These are phyloP conservation scores for Chalcis sispes DNA, from an alignment of 2,888 invertebrate species.

Conservation along the genomic window DNA sequence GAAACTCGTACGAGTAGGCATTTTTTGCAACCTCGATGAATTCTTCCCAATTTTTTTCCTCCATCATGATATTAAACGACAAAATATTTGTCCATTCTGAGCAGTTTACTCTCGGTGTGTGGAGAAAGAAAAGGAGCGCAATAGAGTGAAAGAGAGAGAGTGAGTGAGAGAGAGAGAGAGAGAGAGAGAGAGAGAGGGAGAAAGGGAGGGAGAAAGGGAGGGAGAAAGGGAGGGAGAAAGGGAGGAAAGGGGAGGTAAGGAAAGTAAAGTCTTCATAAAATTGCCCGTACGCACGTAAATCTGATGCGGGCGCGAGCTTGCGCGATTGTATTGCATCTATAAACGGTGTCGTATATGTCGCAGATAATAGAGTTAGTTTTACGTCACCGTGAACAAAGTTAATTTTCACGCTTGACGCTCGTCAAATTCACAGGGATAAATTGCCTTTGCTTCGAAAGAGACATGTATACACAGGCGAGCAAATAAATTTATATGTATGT, in stretches of 20 bases:
- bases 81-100: no score
- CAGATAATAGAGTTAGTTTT: conserved; percentile 62
- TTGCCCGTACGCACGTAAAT: background rate
- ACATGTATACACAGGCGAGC: background rate
- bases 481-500: no score
- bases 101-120: no score
- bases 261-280: conserved; percentile 31
- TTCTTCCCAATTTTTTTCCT: no score
- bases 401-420: conserved; percentile 60
- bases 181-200: background rate
- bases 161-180: no score
- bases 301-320: background rate
- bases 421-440: conserved; percentile 48
- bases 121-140: no score
- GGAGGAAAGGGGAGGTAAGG: background rate
- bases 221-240: no score
- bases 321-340: conserved; percentile 23
- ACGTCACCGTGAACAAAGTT: conserved; percentile 62
- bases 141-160: no score
- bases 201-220: background rate
- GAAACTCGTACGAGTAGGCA: no score
- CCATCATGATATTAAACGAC: no score
- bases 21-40: no score
- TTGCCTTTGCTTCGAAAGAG: conserved; percentile 36
- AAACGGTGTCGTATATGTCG: conserved; percentile 37